Base-by-base conservation (phyloP, 1,140 invertebrate species). In the Papilio glaucus region DNA sequence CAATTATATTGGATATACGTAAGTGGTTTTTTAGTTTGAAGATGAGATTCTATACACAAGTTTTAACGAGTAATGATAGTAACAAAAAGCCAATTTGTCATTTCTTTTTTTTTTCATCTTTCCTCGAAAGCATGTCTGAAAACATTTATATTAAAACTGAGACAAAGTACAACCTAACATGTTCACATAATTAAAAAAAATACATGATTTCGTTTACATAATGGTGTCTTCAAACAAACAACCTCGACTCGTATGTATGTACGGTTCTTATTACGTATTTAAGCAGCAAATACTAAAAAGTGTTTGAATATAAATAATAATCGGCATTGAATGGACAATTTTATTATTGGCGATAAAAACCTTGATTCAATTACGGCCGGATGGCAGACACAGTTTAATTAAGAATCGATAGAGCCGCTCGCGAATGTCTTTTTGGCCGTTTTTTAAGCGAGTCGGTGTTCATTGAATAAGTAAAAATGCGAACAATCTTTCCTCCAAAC, bases 281-380 rank as follows among this genome's bases (percentile, higher is more conserved):
- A 21, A 49, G 21, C 18, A 21, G 15, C 7, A 10, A 57, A 57
- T 57, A 57, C 9, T 57, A 57, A 49, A 49, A 57, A 13, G 10
- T 57, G 49, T 57, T 57, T 57, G 49, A 57, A 57, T 61, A 61
- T 33, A 65, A 65, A 38, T 65, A 38, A 38, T 65, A 41, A 37
- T 21, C 62, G n/a, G n/a, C 4, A 41, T 39, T 65, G 33, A 65
- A 65, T 65, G 18, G 33, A 21, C 62, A 39, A 68, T 68, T 45
- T 68, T 68, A 68, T 45, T 68, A 68, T 68, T 68, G 65, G 21
- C 65, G 39, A 68, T 68, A 68, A 68, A 68, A 68, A 45, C 39
- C 65, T 29, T 68, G 24, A 68, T 68, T 68, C 38, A 68, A 68
- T 68, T 68, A 68, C 18, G 21, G 21, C 49, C 49, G 65, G 39